Percentiles rank a stretch among this genome's conserved stretches.
These are phyloP conservation scores for Plutomurus gul DNA, from an alignment of 1,140 invertebrate genomes.

Conservation along the genomic window DNA sequence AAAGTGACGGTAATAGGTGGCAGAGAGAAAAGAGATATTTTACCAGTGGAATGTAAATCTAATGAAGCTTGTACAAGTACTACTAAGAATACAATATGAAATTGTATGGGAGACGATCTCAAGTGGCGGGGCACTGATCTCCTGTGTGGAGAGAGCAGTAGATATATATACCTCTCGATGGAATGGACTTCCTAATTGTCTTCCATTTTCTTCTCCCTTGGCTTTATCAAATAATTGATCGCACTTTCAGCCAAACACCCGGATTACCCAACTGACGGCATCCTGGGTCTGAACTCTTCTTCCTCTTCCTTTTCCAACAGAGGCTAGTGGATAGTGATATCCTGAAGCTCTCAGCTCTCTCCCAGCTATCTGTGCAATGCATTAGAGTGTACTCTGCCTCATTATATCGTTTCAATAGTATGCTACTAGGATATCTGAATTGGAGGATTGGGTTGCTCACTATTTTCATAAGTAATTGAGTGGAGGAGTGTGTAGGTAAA, in stretches of 20 bases:
- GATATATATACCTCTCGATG: background rate
- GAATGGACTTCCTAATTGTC: slow-evolving; percentile 11
- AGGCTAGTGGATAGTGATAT: too few species aligned
- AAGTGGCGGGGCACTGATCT: background rate
- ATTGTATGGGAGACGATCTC: background rate
- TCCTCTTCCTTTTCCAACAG: background rate
- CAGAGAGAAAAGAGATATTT: background rate
- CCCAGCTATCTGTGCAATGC: background rate
- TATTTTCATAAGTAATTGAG: too few species aligned
- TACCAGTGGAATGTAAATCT: slow-evolving; percentile 13
- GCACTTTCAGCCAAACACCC: slow-evolving; percentile 6
- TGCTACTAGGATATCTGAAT: too few species aligned
- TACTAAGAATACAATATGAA: background rate
- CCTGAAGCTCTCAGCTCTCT: background rate
- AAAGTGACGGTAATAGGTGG: too few species aligned
- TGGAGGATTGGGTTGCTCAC: too few species aligned
- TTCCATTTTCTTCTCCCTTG: slow-evolving; percentile 24
- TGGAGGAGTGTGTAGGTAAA: too few species aligned
- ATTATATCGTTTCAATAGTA: too few species aligned
- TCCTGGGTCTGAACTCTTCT: background rate
- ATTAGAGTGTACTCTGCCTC: too few species aligned
- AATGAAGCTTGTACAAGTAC: background rate
- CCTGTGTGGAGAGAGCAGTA: background rate
- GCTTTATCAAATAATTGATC: slow-evolving; percentile 25
- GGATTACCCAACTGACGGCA: background rate